These are phyloP conservation scores for Drosophila rubida DNA, from an alignment of 2,888 invertebrate genomes.

Conservation along the genomic window DNA sequence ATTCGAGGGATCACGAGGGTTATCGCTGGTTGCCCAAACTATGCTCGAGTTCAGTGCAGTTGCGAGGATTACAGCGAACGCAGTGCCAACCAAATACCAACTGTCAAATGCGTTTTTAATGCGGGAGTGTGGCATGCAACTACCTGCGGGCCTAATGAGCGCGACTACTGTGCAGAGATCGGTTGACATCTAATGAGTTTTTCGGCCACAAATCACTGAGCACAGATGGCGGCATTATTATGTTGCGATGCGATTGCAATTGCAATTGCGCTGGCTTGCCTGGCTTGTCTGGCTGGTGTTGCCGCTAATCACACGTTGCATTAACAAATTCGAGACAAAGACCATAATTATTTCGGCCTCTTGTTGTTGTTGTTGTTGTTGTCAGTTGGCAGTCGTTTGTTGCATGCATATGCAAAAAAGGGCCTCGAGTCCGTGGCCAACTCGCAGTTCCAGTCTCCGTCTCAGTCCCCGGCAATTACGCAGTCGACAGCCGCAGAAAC, in stretches of 20 bases:
- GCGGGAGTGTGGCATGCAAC: conserved; percentile 8
- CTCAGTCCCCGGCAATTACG: conserved; percentile 58
- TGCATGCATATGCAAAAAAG: conserved; percentile 53
- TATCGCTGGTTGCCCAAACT: conserved; percentile 46
- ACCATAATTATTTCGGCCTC: conserved; percentile 59
- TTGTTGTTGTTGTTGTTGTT: conserved; percentile 16
- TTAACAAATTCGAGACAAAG: conserved; percentile 51
- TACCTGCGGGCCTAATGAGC: conserved; percentile 46
- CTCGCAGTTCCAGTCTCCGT: neutral
- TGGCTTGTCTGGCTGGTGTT: conserved; percentile 53
- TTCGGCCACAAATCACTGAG: conserved; percentile 25
- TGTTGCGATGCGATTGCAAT: neutral
- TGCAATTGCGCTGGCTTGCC: neutral
- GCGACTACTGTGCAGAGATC: conserved; percentile 19
- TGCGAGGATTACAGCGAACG: neutral
- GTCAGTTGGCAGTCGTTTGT: conserved; percentile 18
- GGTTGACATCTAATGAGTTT: conserved; percentile 33
- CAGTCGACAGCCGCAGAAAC: conserved; percentile 25
- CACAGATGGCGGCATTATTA: conserved; percentile 1
- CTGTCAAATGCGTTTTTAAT: conserved; percentile 67
- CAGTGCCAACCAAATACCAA: too few relatives aligned
- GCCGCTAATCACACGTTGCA: conserved; percentile 64
- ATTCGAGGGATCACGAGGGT: conserved; percentile 7
- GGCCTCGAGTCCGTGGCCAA: neutral
- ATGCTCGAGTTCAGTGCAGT: conserved; percentile 13